Evolutionary conservation across 2,888 invertebrate species (phyloP), one percentile per base, ranked within the genome.

Genomic region (Smittia sp.): DNA sequence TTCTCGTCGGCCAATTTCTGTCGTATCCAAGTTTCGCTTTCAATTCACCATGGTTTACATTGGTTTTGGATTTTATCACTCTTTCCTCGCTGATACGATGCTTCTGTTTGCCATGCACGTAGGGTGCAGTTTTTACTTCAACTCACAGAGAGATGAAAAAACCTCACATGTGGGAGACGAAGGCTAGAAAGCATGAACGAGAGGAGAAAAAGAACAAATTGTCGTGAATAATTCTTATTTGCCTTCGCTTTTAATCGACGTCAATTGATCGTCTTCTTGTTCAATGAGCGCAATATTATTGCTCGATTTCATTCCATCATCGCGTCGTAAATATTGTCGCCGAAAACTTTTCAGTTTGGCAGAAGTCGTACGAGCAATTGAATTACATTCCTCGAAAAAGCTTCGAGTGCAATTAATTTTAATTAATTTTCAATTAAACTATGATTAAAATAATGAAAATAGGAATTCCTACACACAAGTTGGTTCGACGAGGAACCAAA

Each of bases 391-490:
- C 18, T 13, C 3, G 11, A 58, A 58, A 1, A 18, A 52, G 24
- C 72, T n/a, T 46, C 11, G 46, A 46, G 15, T 11, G 69, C 62
- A 72, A 72, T 72, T 72, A 72, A 72, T 72, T 72, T 72, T 72
- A 72, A 72, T 72, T 72, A 72, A 72, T 72, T 72, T 72, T 72
- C 62, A 72, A 72, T 72, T 72, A 72, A 41, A 72, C 32, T 38
- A 72, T 72, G 72, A 72, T 62, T 72, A 72, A 72, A 72, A 72
- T 72, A 62, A 72, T 72, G 62, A 72, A 72, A 62, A 18, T 22
- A 67, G 24, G 13, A 67, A 39, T 24, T 41, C 41, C 41, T 38
- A 67, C 67, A 69, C 54, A 69, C 67, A 39, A 39, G n/a, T 46
- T n/a, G 15, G 4, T 46, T 46, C 15, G n/a, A 46, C 6, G 38